phyloP scores from a whole-genome alignment of 2,113 vertebrate species.

The Agelaius phoeniceus region DNA sequence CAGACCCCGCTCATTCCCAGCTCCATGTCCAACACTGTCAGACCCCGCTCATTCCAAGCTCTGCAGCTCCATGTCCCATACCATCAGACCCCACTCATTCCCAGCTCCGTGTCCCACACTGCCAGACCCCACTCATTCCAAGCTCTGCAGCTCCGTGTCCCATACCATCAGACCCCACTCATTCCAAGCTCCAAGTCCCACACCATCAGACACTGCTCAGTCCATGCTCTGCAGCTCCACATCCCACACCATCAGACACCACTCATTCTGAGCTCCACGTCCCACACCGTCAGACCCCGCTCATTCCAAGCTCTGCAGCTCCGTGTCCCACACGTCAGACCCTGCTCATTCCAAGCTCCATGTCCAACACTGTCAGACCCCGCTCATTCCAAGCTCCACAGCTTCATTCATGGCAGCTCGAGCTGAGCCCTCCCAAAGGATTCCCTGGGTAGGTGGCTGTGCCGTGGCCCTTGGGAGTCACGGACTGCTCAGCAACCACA shows the following conservation, averaged over 20 bases:
- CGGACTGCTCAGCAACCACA: accelerated
- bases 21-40: not conserved
- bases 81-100: not conserved
- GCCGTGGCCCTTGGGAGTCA: not conserved
- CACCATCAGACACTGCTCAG: not conserved
- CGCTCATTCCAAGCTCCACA: accelerated
- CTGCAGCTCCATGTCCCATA: not conserved
- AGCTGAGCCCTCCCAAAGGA: accelerated
- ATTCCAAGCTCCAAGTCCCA: not conserved
- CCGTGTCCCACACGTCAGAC: no score
- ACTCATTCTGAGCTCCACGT: no score
- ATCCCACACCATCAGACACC: not conserved
- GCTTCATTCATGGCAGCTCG: accelerated
- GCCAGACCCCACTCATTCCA: not conserved
- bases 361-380: no score
- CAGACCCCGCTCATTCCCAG: no score
- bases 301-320: no score
- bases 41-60: not conserved
- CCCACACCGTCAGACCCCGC: no score
- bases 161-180: not conserved
- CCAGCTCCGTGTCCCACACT: not conserved
- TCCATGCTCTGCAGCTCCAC: no score
- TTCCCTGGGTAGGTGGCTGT: not conserved
- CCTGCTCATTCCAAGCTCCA: no score
- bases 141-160: no score